Evolutionary conservation across 1,140 invertebrate genomes (phyloP).

Genomic region (Steinernema feltiae): DNA sequence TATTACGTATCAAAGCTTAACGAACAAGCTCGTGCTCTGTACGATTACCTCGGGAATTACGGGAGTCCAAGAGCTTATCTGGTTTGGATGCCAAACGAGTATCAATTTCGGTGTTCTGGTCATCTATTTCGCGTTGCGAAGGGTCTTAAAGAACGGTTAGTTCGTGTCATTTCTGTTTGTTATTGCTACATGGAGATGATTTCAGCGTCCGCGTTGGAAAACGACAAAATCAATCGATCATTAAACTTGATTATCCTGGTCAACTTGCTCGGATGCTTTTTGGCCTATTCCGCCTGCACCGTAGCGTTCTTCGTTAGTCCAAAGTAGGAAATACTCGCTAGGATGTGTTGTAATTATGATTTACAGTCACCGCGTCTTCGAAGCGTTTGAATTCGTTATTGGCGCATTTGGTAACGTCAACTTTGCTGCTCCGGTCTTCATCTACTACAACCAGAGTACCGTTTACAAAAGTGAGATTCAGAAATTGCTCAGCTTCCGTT

Average conservation of each 20-base stretch:
- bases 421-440: too few species aligned
- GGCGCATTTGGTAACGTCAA: not conserved
- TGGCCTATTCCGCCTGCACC: not conserved
- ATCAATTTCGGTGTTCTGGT: not conserved
- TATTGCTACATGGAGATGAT: not conserved
- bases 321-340: not conserved
- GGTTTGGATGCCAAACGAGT: not conserved
- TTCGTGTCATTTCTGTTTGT: too few species aligned
- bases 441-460: too few species aligned
- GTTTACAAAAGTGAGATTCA: not conserved
- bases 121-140: not conserved
- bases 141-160: not conserved
- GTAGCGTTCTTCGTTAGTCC: not conserved
- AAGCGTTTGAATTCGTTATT: not conserved
- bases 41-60: not conserved
- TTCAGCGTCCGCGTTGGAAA: not conserved
- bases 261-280: not conserved
- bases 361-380: not conserved
- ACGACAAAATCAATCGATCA: too few species aligned
- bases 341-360: not conserved
- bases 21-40: too few species aligned
- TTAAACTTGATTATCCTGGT: not conserved
- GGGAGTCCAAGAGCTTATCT: not conserved
- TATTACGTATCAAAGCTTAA: not conserved
- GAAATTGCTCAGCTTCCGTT: too few species aligned